Evolutionary conservation across 2,113 vertebrate genomes (phyloP).

Genomic region (rat (Rattus norvegicus)): GRCr8 NC_086021.1:179762501-179763000

Average conservation of each 20-base stretch:
- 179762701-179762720: accelerated
- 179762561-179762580: neutral
- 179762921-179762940: neutral
- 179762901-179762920: neutral
- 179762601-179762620: too few relatives aligned
- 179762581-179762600: neutral
- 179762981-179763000: neutral
- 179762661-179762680: neutral
- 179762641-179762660: neutral
- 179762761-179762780: too few relatives aligned
- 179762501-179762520: neutral
- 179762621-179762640: neutral
- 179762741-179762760: neutral
- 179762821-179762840: neutral
- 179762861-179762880: neutral
- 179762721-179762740: neutral
- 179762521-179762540: neutral
- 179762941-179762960: neutral
- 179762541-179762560: too few relatives aligned
- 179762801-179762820: too few relatives aligned
- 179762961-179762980: accelerated
- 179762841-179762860: neutral
- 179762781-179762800: neutral
- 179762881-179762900: neutral
- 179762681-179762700: accelerated